Base-by-base conservation (phyloP, 2,797 vertebrate species). In the Allobates femoralis region DNA sequence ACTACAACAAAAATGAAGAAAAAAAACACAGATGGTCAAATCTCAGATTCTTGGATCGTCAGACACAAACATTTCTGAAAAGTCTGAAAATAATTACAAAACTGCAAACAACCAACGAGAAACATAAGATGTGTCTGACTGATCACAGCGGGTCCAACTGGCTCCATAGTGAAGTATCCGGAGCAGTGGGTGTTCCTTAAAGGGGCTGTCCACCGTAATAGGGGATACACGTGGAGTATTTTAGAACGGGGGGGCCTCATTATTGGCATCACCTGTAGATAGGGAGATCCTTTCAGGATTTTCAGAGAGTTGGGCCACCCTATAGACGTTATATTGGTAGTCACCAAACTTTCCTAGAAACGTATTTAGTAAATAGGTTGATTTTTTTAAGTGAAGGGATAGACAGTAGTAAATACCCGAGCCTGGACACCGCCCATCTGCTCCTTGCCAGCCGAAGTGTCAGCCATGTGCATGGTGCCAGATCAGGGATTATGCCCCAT, bases 401-500 rank as follows among this genome's bases (percentile, higher is more conserved):
- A 28, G 23, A 50, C 46, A 69, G 16, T 71, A 41, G 5, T 32
- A 5, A 37, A 46, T n/a, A 37, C 37, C 58, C n/a, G 15, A 69
- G 19, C 46, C 79, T 69, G 46, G 46, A 30, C 64, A 0, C 28
- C 8, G 23, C 23, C 41, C 46, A 28, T 50, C 4, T 51, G 18
- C 18, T 53, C 74, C 3, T 16, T 81, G 79, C 79, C 50, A 67
- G 79, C 1, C 18, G 11, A 34, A 28, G 78, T 32, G 74, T 5
- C 41, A 11, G 79, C 60, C 55, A 80, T 80, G 66, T 10, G 62
- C 62, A 21, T 37, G 50, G 50, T 81, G 80, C 80, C 80, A 81
- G 64, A 55, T 55, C 80, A 32, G 62, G 32, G 62, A 81, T 67
- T 81, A 34, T 67, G 53, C 79, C 60, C 26, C 60, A 32, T 81